These are phyloP conservation scores for Nymphalis io DNA, from an alignment of 1,140 invertebrate genomes.

Conservation along the genomic window DNA sequence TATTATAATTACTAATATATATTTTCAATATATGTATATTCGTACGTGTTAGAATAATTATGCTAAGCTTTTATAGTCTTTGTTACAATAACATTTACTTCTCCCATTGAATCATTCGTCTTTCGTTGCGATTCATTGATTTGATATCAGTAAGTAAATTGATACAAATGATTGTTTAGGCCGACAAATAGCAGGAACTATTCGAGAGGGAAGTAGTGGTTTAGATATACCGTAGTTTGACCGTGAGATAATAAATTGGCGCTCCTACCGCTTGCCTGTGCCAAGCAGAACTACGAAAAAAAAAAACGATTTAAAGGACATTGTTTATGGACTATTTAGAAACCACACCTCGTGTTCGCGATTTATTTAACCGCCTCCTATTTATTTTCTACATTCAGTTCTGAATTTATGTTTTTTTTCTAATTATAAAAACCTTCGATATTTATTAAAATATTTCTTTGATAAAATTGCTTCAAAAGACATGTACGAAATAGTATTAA, in stretches of 20 bases:
- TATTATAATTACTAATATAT: too few species aligned
- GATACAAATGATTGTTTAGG: conserved; percentile 58
- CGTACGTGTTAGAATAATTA: too few species aligned
- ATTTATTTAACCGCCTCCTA: conserved; percentile 26
- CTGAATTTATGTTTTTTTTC: conserved; percentile 1
- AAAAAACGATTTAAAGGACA: conserved; percentile 34
- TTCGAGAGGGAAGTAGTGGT: conserved; percentile 42
- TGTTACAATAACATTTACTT: too few species aligned
- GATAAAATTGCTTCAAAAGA: too few species aligned
- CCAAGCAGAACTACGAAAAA: conserved; percentile 32
- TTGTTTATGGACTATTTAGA: conserved; percentile 40
- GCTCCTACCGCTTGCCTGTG: conserved; percentile 30
- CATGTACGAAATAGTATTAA: too few species aligned
- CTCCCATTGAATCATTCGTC: conserved; percentile 39
- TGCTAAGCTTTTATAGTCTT: too few species aligned
- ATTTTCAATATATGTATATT: too few species aligned
- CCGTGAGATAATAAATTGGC: conserved; percentile 46
- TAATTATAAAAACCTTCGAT: neutral
- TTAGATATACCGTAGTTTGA: conserved; percentile 40
- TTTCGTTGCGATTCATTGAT: conserved; percentile 46
- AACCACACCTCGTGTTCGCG: conserved; percentile 32
- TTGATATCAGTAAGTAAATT: conserved; percentile 50
- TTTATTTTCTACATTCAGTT: conserved; percentile 4
- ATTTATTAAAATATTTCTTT: too few species aligned
- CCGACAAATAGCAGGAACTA: conserved; percentile 52